These are phyloP conservation scores for Thinocorus orbignyianus DNA, from an alignment of 2,113 vertebrate species.

Conservation along the genomic window DNA sequence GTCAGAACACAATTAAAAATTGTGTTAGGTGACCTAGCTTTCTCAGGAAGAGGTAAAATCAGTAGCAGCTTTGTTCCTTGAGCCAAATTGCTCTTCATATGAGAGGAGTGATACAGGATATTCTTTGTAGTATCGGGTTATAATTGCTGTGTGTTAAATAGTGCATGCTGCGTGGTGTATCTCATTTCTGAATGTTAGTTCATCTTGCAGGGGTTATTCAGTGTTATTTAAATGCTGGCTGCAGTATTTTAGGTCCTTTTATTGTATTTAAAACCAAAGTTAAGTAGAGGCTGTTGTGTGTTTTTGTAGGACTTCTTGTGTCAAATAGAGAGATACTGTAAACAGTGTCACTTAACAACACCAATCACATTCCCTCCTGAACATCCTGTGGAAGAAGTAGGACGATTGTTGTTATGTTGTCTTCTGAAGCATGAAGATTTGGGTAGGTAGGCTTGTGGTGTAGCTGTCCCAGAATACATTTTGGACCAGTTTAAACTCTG, in stretches of 20 bases:
- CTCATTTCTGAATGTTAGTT: not conserved
- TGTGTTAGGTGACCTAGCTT: fast-evolving
- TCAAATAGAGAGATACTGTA: slow-evolving; percentile 96
- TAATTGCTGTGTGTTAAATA: not conserved
- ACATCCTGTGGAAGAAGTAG: slow-evolving; percentile 98
- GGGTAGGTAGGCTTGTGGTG: slow-evolving; percentile 74
- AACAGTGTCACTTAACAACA: slow-evolving; percentile 95
- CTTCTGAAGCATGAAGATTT: slow-evolving; percentile 98
- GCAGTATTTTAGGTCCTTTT: not conserved
- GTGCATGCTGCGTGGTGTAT: fast-evolving
- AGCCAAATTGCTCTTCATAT: not conserved
- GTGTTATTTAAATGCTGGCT: not conserved
- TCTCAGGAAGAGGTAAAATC: not conserved
- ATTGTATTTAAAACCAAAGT: not conserved
- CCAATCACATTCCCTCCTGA: slow-evolving; percentile 95
- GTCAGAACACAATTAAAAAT: not conserved
- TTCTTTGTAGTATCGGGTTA: not conserved
- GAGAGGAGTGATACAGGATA: not conserved
- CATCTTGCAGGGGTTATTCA: not conserved
- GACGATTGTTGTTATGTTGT: slow-evolving; percentile 93
- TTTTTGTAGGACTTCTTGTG: slow-evolving; percentile 91
- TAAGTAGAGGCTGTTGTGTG: not conserved
- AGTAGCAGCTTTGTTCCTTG: not conserved
- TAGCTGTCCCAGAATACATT: not conserved
- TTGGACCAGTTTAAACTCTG: not conserved